Evolutionary conservation across 2,888 invertebrate genomes (phyloP).

Genomic region (Phoenoteleia sp.): DNA sequence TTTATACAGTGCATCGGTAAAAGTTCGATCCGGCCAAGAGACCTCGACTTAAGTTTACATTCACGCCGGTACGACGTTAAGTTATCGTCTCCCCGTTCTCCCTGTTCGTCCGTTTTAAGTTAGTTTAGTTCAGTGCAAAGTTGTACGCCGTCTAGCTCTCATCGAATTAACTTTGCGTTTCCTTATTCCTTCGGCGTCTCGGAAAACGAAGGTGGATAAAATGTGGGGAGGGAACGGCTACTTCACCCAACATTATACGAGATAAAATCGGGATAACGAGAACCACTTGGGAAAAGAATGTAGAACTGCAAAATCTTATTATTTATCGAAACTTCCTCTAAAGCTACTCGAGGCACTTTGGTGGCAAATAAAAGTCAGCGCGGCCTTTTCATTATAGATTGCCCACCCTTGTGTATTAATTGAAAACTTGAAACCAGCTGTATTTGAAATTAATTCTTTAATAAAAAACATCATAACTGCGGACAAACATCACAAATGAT

Average conservation of each 20-base stretch:
- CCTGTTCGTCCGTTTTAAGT: slow-evolving; percentile 70
- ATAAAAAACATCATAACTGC: not conserved
- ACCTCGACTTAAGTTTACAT: slow-evolving; percentile 69
- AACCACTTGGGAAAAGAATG: slow-evolving; percentile 72
- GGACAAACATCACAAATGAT: too few relatives aligned
- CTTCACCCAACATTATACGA: slow-evolving; percentile 68
- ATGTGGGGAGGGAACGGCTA: slow-evolving; percentile 67
- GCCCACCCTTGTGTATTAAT: slow-evolving; percentile 39
- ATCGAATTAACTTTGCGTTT: slow-evolving; percentile 74
- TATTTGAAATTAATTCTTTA: not conserved
- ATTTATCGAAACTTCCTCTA: slow-evolving; percentile 70
- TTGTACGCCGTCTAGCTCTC: slow-evolving; percentile 74
- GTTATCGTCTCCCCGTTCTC: slow-evolving; percentile 63
- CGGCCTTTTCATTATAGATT: slow-evolving; percentile 50
- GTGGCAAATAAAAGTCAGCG: slow-evolving; percentile 62
- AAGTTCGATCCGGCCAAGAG: slow-evolving; percentile 63
- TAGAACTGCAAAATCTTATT: slow-evolving; percentile 69
- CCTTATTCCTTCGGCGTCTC: slow-evolving; percentile 72
- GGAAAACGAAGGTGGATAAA: slow-evolving; percentile 66
- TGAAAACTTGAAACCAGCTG: slow-evolving; percentile 40
- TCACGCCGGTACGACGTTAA: slow-evolving; percentile 69
- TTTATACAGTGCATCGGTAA: slow-evolving; percentile 63
- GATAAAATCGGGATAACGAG: slow-evolving; percentile 74
- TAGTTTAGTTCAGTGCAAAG: slow-evolving; percentile 74
- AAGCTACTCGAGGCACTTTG: slow-evolving; percentile 66